phyloP scores from a whole-genome alignment of 2,888 invertebrate genomes.

The Xestia xanthographa region DNA sequence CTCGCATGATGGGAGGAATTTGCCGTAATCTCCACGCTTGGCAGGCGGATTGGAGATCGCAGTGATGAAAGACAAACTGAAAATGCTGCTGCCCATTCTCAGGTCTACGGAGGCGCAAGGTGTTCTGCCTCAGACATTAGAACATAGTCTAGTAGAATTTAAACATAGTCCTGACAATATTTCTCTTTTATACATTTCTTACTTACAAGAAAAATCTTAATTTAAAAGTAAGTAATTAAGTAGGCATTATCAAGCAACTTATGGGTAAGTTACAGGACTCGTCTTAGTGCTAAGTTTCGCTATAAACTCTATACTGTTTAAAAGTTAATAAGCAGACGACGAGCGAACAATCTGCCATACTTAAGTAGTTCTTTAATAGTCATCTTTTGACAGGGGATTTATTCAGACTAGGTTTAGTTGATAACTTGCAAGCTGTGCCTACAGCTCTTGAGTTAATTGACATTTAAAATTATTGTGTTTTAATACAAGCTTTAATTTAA shows the following conservation, averaged over 20 bases:
- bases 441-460: not conserved
- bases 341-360: conserved; percentile 47
- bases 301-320: conserved; percentile 28
- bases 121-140: no score
- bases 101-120: no score
- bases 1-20: no score
- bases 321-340: conserved; percentile 45
- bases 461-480: not conserved
- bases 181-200: not conserved
- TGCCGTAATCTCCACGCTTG: no score
- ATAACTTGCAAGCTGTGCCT: not conserved
- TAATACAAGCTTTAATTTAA: no score
- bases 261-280: conserved; percentile 38
- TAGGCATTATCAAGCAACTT: conserved; percentile 9
- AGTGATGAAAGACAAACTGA: no score
- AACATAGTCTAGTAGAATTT: no score
- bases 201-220: no score
- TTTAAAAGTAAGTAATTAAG: not conserved
- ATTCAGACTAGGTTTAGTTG: not conserved
- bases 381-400: conserved; percentile 24
- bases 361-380: conserved; percentile 40
- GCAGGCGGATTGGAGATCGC: no score
- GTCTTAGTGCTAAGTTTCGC: conserved; percentile 33
- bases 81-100: no score
- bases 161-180: no score